Percentiles rank a stretch among this genome's conserved stretches.
Conservation (phyloP, 2,113 vertebrate genomes). For the Phalacrocorax pelagicus region DNA sequence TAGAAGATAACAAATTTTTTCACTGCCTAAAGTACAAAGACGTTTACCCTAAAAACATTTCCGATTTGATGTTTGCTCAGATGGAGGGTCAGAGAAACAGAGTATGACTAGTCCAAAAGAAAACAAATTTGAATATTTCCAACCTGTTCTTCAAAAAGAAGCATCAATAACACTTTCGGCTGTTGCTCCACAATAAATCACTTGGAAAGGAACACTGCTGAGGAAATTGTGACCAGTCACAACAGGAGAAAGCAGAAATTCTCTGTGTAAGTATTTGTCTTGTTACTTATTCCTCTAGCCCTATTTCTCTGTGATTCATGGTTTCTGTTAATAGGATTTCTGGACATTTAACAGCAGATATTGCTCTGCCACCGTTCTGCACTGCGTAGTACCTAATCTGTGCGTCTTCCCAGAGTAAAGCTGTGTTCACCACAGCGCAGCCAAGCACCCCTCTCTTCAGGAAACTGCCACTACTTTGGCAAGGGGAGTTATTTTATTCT, state of each 20-base stretch:
- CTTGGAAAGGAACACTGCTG: neutral
- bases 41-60: neutral
- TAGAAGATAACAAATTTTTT: neutral
- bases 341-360: neutral
- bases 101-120: neutral
- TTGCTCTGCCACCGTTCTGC: neutral
- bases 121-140: neutral
- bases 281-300: neutral
- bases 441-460: neutral
- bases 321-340: neutral
- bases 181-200: neutral
- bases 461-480: neutral
- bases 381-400: neutral
- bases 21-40: neutral
- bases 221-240: neutral
- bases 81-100: neutral
- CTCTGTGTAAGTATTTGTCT: neutral
- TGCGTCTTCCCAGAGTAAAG: neutral
- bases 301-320: neutral
- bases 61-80: neutral
- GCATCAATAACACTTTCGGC: neutral
- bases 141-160: neutral
- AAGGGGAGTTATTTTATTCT: neutral
- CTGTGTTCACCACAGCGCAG: neutral
- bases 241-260: neutral